Evolutionary conservation across 2,888 invertebrate species (phyloP).

Genomic region (Dolichopus griseipennis): DNA sequence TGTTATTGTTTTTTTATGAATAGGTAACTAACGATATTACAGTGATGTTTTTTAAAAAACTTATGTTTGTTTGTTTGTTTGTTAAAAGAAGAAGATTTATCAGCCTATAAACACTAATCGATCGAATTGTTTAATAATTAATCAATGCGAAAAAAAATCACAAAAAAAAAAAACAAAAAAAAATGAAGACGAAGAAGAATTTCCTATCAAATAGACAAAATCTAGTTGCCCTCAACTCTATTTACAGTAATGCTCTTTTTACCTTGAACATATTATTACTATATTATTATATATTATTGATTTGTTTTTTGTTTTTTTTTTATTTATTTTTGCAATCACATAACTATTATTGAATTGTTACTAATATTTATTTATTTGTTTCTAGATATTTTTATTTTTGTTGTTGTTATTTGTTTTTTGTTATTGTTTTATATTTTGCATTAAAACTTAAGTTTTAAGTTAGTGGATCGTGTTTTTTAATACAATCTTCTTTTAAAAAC

Average conservation of each 20-base stretch:
- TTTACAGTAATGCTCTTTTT: slow-evolving; percentile 6
- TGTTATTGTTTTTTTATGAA: neutral
- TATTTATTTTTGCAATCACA: neutral
- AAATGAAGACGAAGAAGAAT: neutral
- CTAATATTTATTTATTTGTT: neutral
- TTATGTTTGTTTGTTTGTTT: too few relatives aligned
- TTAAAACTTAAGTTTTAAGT: neutral
- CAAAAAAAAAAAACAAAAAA: too few relatives aligned
- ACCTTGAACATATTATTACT: neutral
- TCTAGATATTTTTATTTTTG: neutral
- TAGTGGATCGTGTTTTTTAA: neutral
- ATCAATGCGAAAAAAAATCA: neutral
- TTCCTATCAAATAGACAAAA: neutral
- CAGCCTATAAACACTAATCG: slow-evolving; percentile 4
- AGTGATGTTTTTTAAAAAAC: neutral
- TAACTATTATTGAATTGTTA: slow-evolving; percentile 1
- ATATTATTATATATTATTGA: neutral
- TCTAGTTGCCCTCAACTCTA: slow-evolving; percentile 4
- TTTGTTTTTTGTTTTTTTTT: neutral
- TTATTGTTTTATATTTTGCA: neutral
- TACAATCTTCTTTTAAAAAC: neutral
- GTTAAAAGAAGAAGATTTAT: neutral
- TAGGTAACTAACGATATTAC: neutral
- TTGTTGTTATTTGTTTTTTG: neutral
- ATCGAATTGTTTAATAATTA: slow-evolving; percentile 6